Percentiles rank a stretch among this genome's conserved stretches.
phyloP scores from a whole-genome alignment of 2,888 invertebrate species.

The Oscheius sp. region DNA sequence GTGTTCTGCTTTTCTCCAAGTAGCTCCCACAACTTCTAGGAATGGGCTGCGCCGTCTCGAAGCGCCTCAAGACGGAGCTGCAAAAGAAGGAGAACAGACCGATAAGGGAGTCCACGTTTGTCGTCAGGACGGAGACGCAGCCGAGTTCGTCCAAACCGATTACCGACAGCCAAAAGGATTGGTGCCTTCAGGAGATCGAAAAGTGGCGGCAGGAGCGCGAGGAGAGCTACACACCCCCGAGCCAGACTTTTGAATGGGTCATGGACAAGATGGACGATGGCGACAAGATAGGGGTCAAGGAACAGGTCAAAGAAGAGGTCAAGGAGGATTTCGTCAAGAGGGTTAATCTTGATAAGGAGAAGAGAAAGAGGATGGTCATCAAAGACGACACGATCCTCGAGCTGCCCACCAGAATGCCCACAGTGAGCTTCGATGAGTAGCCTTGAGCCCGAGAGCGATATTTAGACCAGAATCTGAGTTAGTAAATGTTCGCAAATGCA shows the following conservation, averaged over 20 bases:
- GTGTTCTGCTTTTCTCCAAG: too few species aligned
- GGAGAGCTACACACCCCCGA: background rate
- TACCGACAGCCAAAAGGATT: background rate
- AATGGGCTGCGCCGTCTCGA: background rate
- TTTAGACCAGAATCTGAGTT: too few species aligned
- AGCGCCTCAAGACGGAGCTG: background rate
- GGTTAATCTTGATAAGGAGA: background rate
- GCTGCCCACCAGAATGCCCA: background rate
- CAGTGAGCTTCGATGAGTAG: background rate
- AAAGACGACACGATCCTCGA: background rate
- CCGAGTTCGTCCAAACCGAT: too few species aligned
- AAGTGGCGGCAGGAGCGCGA: conserved; percentile 1
- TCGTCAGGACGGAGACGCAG: too few species aligned
- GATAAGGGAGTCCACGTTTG: too few species aligned
- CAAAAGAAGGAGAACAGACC: background rate
- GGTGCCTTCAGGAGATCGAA: background rate
- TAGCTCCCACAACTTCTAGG: background rate
- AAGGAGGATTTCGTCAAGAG: background rate
- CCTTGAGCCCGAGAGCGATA: background rate
- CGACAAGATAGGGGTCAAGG: background rate
- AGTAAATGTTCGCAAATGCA: background rate
- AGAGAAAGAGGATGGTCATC: background rate
- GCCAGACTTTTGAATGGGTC: background rate
- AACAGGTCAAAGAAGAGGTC: background rate
- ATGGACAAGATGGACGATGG: background rate